Evolutionary conservation across 2,797 vertebrate genomes (phyloP).

Genomic region (Erpetoichthys calabaricus): DNA sequence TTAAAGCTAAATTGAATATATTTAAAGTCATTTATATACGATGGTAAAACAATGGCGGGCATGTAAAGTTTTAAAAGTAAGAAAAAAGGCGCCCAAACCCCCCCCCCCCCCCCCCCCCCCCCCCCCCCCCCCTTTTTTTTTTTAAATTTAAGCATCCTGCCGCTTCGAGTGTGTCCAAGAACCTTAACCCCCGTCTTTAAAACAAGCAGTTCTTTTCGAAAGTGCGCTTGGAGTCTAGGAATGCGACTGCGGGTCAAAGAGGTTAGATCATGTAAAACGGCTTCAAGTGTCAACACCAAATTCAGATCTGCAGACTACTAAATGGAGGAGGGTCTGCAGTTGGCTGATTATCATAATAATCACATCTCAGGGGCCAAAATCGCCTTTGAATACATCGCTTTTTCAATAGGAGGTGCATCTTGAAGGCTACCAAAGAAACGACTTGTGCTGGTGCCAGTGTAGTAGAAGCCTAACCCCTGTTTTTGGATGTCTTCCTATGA

Average conservation of each 20-base stretch:
- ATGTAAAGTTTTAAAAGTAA: too few relatives aligned
- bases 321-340: slow-evolving; percentile 23
- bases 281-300: slow-evolving; percentile 55
- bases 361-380: slow-evolving; percentile 61
- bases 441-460: slow-evolving; percentile 50
- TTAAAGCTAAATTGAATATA: too few relatives aligned
- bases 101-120: slow-evolving; percentile 44
- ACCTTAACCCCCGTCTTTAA: background rate
- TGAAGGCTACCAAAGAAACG: slow-evolving; percentile 53
- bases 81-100: slow-evolving; percentile 19
- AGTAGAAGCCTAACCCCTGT: slow-evolving; percentile 20
- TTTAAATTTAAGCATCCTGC: too few relatives aligned
- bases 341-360: slow-evolving; percentile 66
- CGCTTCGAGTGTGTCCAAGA: background rate
- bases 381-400: slow-evolving; percentile 66
- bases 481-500: slow-evolving; percentile 47
- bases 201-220: background rate
- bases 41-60: too few relatives aligned
- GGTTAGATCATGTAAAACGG: slow-evolving; percentile 65
- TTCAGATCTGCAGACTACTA: slow-evolving; percentile 51
- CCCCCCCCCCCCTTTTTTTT: slow-evolving; percentile 37
- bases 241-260: slow-evolving; percentile 42
- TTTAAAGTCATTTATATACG: too few relatives aligned
- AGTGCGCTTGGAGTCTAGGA: slow-evolving; percentile 43
- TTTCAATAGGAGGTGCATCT: slow-evolving; percentile 56